A percentile compares a stretch with the other conserved stretches of the same genome.
Evolutionary conservation across 2,888 invertebrate species (phyloP).

Genomic region (Chaetoderma sp.): DNA sequence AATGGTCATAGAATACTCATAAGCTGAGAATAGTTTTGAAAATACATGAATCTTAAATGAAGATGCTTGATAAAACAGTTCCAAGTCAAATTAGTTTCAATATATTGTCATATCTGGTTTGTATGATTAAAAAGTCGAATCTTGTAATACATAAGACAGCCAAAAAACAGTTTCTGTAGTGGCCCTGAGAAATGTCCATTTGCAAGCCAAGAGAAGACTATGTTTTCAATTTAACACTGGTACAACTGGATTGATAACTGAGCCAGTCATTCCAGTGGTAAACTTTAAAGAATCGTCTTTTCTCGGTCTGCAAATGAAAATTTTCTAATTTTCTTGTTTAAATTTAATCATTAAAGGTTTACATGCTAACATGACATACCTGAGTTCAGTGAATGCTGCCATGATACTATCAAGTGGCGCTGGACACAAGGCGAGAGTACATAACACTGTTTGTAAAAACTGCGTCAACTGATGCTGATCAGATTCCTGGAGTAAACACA

Average conservation of each 20-base stretch:
- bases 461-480: slow-evolving; percentile 59
- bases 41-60: neutral
- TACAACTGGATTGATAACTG: too few species aligned
- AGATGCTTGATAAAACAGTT: neutral
- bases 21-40: neutral
- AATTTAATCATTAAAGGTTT: neutral
- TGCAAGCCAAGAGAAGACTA: too few species aligned
- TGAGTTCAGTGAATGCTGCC: slow-evolving; percentile 62
- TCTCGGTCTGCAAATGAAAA: too few species aligned
- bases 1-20: neutral
- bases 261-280: too few species aligned
- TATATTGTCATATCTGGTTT: neutral
- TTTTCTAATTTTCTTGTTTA: too few species aligned
- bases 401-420: slow-evolving; percentile 70
- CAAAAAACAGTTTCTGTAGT: too few species aligned
- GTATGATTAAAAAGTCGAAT: neutral
- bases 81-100: too few species aligned
- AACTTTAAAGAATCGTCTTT: too few species aligned
- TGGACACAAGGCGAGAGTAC: slow-evolving; percentile 73
- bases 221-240: too few species aligned
- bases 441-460: slow-evolving; percentile 67
- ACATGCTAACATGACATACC: slow-evolving; percentile 40
- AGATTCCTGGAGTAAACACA: slow-evolving; percentile 57
- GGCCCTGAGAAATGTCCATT: too few species aligned
- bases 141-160: neutral